Evolutionary conservation across 2,797 vertebrate genomes (phyloP).

Genomic region (Enteromius anoplus): DNA sequence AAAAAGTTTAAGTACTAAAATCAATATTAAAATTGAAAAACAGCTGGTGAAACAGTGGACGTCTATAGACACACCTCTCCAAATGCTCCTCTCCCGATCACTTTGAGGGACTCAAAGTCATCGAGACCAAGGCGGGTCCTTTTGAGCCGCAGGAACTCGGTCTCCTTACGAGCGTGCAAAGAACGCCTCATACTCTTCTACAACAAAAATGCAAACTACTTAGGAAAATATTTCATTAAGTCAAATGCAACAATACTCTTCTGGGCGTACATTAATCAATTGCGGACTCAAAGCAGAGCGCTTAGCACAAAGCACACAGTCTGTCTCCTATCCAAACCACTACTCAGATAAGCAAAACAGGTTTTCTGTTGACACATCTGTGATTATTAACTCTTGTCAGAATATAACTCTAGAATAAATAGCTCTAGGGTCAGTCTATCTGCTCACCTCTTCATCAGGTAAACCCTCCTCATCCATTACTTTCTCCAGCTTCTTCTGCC

Average conservation of each 20-base stretch:
- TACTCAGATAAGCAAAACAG: constrained; percentile 1
- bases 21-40: not conserved
- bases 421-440: not conserved
- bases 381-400: not conserved
- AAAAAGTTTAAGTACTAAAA: not conserved
- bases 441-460: constrained; percentile 90
- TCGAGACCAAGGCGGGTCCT: constrained; percentile 93
- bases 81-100: constrained; percentile 96
- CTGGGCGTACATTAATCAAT: not conserved
- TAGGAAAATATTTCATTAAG: not conserved
- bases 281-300: not conserved
- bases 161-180: constrained; percentile 96
- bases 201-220: constrained; percentile 18
- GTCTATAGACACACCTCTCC: constrained; percentile 84
- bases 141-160: constrained; percentile 94
- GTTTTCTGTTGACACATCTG: constrained; percentile 18
- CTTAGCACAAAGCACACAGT: not conserved
- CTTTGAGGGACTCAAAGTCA: constrained; percentile 97
- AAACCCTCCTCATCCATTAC: constrained; percentile 98
- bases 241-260: not conserved
- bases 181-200: constrained; percentile 95
- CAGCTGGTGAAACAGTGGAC: not conserved
- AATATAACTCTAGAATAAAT: not conserved
- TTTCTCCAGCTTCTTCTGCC: constrained; percentile 98
- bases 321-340: constrained; percentile 13